Evolutionary conservation across 2,797 vertebrate species (phyloP), one percentile per base, ranked within the genome.

Genomic region (Ispidina lecontei): DNA sequence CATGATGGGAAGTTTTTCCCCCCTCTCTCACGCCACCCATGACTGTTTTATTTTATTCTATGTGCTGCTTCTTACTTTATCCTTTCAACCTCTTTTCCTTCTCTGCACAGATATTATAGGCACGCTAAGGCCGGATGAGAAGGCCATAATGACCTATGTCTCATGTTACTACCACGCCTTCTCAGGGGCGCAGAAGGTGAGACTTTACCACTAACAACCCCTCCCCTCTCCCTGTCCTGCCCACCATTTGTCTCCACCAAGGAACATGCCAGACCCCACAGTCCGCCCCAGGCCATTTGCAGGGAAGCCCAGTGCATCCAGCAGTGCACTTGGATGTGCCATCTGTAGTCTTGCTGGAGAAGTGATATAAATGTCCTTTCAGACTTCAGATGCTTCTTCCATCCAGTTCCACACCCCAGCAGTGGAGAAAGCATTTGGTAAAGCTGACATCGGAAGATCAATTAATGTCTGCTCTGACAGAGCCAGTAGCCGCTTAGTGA

Each of bases 111-210:
- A 99, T 98, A 98, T 99, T 98, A 97, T 99, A 99, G 99, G 98
- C 98, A 99, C 99, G 98, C 98, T 99, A 99, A 99, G 98, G 98
- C 99, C 98, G 97, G 99, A 99, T 98, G 99, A 99, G 98, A 99
- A 99, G 98, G 99, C 99, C 96, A 97, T 99, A 98, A 99, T 99
- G 99, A 99, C 99, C 97, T 99, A 98, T 98, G 99, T 99, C 98
- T 99, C 99, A 97, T 99, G 99, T 99, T 99, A 99, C 99, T 99
- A 99, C 99, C 99, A 99, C 98, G 98, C 99, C 95, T 99, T 99
- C 99, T 99, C 98, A 96, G 99, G 99, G 97, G 99, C 98, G 28
- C 99, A 99, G 98, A 99, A 99, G 99, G 99, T 99, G 99, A 99
- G 99, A 96, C 96, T 96, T 97, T 97, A 92, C 87, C 19, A 75